Base-by-base conservation (phyloP, 2,888 invertebrate species). In the Cosmia pyralina region DNA sequence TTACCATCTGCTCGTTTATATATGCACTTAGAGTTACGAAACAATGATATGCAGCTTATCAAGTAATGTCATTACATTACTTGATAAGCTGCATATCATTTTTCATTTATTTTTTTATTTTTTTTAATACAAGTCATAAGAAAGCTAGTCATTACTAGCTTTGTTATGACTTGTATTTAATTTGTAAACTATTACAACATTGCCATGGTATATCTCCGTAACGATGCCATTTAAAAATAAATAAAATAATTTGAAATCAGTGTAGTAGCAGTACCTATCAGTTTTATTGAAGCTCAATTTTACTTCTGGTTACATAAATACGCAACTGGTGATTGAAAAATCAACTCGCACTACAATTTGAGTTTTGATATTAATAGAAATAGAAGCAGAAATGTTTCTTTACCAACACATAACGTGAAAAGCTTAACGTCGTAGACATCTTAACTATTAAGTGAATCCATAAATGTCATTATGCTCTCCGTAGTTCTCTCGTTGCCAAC, bases 1-100 rank as follows among this genome's bases (percentile, higher is more conserved):
- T 15, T 57, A 48, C 10, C 19, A 48, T 34, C 34, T 2, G 50
- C 19, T 22, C 22, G 19, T 52, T 65, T 34, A 34, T 60, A 34
- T 78, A 65, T 73, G n/a, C 19, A 65, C 17, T 57, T 34, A 62
- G 28, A 22, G 34, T 55, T 52, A 41, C 34, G 13, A 60, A 52
- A 70, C 69, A 79, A 68, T 69, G 65, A 58, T 68, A 70, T 70
- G 52, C 50, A 41, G 57, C 15, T 60, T 52, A 50, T 52, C 11
- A 50, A 72, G 44, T 55, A 34, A 44, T 64, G 22, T 38, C 13
- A 4, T 38, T 6, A n/a, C n/a, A n/a, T n/a, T n/a, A n/a, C n/a
- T n/a, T n/a, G n/a, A n/a, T n/a, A n/a, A n/a, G n/a, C n/a, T n/a
- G n/a, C n/a, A n/a, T n/a, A n/a, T n/a, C n/a, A n/a, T n/a, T n/a